Conservation (phyloP, 2,888 invertebrate species). For the Tridacna gigas region DNA sequence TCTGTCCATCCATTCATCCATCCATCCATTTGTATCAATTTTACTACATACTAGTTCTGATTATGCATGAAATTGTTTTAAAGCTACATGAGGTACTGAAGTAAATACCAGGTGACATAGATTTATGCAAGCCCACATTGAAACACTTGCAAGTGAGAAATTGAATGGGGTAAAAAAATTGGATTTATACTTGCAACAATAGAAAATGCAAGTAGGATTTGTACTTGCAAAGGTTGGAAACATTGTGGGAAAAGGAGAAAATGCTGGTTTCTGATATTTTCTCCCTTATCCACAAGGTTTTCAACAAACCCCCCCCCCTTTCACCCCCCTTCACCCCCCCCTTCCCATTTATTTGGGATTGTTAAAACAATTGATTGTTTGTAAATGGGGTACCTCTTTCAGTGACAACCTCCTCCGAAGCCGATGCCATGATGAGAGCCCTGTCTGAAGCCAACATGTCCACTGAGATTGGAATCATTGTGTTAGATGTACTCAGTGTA, state of each 20-base stretch:
- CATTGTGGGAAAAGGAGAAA: neutral
- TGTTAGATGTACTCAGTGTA: constrained; percentile 94
- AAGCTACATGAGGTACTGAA: no score
- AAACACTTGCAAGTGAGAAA: no score
- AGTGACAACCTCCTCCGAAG: constrained; percentile 82
- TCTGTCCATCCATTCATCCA: no score
- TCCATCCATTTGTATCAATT: no score
- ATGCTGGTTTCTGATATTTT: neutral
- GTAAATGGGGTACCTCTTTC: constrained; percentile 17
- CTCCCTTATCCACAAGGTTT: neutral
- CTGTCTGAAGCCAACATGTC: constrained; percentile 92
- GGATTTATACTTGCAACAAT: no score
- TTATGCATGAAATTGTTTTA: no score
- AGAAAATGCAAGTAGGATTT: no score
- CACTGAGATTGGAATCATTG: constrained; percentile 94
- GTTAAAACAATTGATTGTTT: neutral
- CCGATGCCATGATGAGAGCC: constrained; percentile 86
- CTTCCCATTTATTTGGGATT: neutral
- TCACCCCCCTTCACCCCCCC: neutral
- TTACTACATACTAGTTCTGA: no score
- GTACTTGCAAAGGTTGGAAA: neutral
- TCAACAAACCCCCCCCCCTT: neutral
- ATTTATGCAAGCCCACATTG: no score
- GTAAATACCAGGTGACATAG: no score
- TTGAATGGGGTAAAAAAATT: no score